phyloP scores from a whole-genome alignment of 2,888 invertebrate genomes.

The Hirudinaria manillensis region DNA sequence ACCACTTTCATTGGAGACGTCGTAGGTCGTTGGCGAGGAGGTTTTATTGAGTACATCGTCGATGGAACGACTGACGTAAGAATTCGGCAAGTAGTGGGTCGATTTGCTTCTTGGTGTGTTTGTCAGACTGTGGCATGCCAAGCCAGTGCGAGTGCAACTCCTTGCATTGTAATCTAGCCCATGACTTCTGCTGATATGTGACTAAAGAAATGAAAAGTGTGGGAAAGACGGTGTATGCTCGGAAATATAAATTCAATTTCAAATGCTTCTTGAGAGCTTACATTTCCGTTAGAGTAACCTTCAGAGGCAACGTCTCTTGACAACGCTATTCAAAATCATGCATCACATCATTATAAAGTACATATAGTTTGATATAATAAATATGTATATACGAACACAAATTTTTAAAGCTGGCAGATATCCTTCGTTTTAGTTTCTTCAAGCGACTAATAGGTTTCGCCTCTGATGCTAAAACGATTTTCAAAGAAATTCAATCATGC shows the following conservation, averaged over 20 bases:
- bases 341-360: neutral
- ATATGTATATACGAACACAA: neutral
- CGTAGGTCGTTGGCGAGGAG: neutral
- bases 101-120: conserved; percentile 21
- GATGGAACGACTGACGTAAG: conserved; percentile 13
- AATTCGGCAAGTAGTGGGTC: conserved; percentile 1
- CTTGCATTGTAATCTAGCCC: neutral
- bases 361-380: neutral
- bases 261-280: neutral
- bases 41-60: conserved; percentile 11
- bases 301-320: neutral
- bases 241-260: too few relatives aligned
- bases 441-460: conserved; percentile 21
- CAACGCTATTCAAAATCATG: neutral
- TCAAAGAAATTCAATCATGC: neutral
- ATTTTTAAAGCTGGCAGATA: conserved; percentile 24
- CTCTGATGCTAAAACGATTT: conserved; percentile 2
- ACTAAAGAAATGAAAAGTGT: neutral
- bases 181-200: conserved; percentile 8
- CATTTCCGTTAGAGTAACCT: neutral
- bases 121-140: conserved; percentile 12
- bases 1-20: neutral
- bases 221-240: neutral
- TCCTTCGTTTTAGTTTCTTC: conserved; percentile 20
- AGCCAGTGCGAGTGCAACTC: neutral